phyloP scores from a whole-genome alignment of 2,888 invertebrate species.

The Nemurella pictetii region DNA sequence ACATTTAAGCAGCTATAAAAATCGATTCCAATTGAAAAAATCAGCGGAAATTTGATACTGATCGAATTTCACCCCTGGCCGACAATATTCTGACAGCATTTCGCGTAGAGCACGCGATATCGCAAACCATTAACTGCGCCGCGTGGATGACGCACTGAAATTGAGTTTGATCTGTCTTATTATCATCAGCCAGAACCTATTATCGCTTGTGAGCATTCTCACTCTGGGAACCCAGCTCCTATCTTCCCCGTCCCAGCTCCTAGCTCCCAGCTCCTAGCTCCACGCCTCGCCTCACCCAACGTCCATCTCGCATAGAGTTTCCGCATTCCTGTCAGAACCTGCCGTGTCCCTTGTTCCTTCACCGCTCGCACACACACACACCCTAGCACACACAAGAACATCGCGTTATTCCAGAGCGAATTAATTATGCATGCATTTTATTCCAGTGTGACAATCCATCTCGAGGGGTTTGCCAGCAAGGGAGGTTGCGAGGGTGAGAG shows the following conservation, averaged over 20 bases:
- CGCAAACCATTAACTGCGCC: neutral
- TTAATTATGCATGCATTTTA: slow-evolving; percentile 24
- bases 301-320: neutral
- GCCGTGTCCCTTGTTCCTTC: too few relatives aligned
- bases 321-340: neutral
- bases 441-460: slow-evolving; percentile 20
- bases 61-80: neutral
- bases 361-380: too few relatives aligned
- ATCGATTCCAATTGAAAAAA: neutral
- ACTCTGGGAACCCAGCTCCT: neutral
- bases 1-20: neutral
- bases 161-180: neutral
- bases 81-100: neutral
- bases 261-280: neutral
- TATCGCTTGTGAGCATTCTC: neutral
- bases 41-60: neutral
- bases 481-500: neutral
- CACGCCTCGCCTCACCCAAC: neutral
- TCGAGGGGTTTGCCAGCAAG: neutral
- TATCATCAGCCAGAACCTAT: neutral
- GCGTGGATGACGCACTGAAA: neutral
- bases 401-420: slow-evolving; percentile 1
- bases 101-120: neutral
- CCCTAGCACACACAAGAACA: neutral
- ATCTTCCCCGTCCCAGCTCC: neutral